Evolutionary conservation across 2,888 invertebrate genomes (phyloP), one percentile per base, ranked within the genome.

Genomic region (Dastarcus helophoroides): DNA sequence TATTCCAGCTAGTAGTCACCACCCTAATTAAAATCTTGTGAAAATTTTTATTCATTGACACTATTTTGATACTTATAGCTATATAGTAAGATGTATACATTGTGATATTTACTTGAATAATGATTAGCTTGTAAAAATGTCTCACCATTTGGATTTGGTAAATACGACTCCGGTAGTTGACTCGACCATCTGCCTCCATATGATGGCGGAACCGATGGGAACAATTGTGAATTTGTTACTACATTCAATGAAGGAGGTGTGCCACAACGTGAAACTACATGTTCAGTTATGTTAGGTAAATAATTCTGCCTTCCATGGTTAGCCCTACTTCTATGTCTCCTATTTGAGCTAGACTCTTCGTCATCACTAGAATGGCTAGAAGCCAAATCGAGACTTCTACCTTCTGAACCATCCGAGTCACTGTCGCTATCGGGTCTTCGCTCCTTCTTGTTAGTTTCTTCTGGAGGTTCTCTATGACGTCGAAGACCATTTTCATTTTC

Each of bases 361-460:
- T 94, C 93, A 51, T 94, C 94, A 26, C 90, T 91, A 6, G 90
- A 90, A 64, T 94, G 94, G 54, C 91, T 91, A 27, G 93, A 93
- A 8, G 93, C 93, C 28, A 94, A 70, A 49, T 93, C 93, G 36
- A 94, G 66, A 48, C 84, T 84, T 21, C 85, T 71, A 2, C 83
- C 85, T 46, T 69, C 69, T 3, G 82, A 81, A 29, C 67, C 72
- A 28, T 89, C 88, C 0, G 84, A 83, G 48, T 90, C 89, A 1
- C 81, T 76, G 41, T 77, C 76, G 47, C 76, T 74, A 40, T 64
- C 31, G 12, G 22, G 26, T 3, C 26, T 33, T 13, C 22, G 25
- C 17, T 41, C 61, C 40, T 67, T 55, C 10, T 49, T 41, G 45
- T 47, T 33, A 43, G 57, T 32, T 42, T 58, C 42, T 35, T 55